phyloP scores from a whole-genome alignment of 2,113 vertebrate genomes.

The Passer domesticus region DNA sequence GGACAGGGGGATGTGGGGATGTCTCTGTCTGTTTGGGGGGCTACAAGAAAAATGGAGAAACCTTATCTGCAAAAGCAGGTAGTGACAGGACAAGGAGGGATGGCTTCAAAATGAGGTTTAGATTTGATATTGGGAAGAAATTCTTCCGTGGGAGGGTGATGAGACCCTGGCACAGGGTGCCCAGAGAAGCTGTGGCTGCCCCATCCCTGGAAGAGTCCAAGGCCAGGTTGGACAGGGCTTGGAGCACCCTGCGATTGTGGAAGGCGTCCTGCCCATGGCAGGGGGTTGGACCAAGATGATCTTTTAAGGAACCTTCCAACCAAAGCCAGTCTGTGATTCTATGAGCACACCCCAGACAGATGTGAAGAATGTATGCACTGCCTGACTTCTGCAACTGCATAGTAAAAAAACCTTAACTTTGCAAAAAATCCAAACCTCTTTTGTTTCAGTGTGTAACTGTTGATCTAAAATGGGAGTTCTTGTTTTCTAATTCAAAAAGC shows the following conservation, averaged over 20 bases:
- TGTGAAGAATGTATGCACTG: not conserved
- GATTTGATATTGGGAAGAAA: not conserved
- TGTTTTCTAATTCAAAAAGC: conserved; percentile 69
- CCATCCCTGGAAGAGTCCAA: not conserved
- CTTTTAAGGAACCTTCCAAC: not conserved
- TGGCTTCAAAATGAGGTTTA: not conserved
- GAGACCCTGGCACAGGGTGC: fast-evolving
- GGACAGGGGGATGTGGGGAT: fast-evolving
- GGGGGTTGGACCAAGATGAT: too few species aligned
- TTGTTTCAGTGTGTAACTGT: conserved; percentile 48
- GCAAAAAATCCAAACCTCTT: not conserved
- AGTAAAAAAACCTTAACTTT: not conserved
- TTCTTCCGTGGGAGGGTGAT: fast-evolving
- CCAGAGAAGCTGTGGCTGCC: not conserved
- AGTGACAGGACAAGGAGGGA: not conserved
- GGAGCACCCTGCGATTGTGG: fast-evolving
- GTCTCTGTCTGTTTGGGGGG: fast-evolving
- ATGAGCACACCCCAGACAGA: not conserved
- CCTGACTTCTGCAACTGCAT: not conserved
- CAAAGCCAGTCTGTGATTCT: not conserved
- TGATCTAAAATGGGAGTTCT: conserved; percentile 70
- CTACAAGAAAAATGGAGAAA: not conserved
- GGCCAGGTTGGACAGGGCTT: fast-evolving
- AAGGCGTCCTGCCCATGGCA: not conserved
- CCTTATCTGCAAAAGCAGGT: not conserved